Percentiles rank a stretch among this genome's conserved stretches.
Conservation (phyloP, 2,888 invertebrate genomes). For the Zygothrica quintamaculata region DNA sequence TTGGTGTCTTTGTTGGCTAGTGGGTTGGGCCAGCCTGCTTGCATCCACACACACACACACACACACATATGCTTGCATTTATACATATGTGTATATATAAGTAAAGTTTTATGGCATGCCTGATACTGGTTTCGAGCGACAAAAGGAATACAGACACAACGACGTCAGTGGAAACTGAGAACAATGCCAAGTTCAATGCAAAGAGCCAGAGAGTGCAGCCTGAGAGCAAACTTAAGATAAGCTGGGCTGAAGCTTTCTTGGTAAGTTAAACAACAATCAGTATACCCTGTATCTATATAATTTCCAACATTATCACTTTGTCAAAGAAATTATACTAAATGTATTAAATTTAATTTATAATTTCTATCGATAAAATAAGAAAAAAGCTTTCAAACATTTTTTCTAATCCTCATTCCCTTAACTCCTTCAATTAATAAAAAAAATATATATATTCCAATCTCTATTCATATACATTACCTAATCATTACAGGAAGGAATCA, state of each 20-base stretch:
- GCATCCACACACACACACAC: slow-evolving; percentile 12
- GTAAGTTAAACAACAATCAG: neutral
- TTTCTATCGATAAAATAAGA: no score
- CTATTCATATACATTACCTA: no score
- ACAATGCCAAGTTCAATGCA: slow-evolving; percentile 45
- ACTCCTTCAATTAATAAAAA: no score
- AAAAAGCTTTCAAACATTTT: no score
- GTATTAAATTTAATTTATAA: no score
- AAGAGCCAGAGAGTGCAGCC: slow-evolving; percentile 17
- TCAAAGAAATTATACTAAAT: no score
- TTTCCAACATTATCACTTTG: no score
- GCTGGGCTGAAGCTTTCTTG: slow-evolving; percentile 50
- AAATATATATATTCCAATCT: no score
- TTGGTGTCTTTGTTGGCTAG: slow-evolving; percentile 22
- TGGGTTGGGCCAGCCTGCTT: slow-evolving; percentile 34
- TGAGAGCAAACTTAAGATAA: slow-evolving; percentile 36
- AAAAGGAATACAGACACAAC: slow-evolving; percentile 65
- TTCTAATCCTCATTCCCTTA: no score
- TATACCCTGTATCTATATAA: slow-evolving; percentile 28
- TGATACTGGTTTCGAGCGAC: slow-evolving; percentile 70
- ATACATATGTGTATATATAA: no score
- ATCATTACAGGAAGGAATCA: no score
- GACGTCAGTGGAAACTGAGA: slow-evolving; percentile 31
- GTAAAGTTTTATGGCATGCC: slow-evolving; percentile 71
- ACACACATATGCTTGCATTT: slow-evolving; percentile 20